Percentiles rank a stretch among this genome's conserved stretches.
phyloP scores from a whole-genome alignment of 2,113 vertebrate species.

The Gallinago undulata region DNA sequence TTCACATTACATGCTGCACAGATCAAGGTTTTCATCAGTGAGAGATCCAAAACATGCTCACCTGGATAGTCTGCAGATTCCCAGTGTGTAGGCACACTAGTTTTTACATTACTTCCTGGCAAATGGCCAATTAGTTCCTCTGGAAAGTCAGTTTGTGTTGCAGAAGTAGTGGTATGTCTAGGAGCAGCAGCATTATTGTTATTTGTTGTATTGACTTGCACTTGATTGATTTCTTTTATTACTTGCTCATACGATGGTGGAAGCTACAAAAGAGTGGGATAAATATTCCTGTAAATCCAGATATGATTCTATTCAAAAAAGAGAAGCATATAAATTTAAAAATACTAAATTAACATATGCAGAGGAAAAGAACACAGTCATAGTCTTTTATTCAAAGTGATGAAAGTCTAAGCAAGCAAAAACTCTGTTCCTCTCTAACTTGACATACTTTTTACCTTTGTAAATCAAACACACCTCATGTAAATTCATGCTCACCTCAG shows the following conservation, averaged over 20 bases:
- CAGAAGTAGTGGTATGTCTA: constrained; percentile 80
- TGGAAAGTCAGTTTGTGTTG: constrained; percentile 88
- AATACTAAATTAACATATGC: not conserved
- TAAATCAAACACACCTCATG: not conserved
- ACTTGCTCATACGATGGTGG: constrained; percentile 96
- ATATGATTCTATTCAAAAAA: not conserved
- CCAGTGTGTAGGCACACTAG: constrained; percentile 51
- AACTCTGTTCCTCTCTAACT: not conserved
- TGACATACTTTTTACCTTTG: not conserved
- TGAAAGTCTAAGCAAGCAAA: not conserved
- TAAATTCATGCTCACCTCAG: constrained; percentile 74
- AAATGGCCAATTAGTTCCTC: constrained; percentile 69
- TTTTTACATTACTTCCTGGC: constrained; percentile 69
- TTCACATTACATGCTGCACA: not conserved
- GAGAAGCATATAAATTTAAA: not conserved
- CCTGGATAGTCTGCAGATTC: constrained; percentile 53
- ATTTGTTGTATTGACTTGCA: constrained; percentile 79
- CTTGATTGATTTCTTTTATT: constrained; percentile 91
- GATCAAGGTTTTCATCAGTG: not conserved
- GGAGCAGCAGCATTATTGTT: constrained; percentile 81
- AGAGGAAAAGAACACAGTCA: not conserved
- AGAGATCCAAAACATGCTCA: not conserved
- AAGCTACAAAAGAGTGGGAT: constrained; percentile 74
- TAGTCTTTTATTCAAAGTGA: not conserved
- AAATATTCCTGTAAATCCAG: not conserved